phyloP scores from a whole-genome alignment of 2,797 vertebrate species.

The Falco columbarius region DNA sequence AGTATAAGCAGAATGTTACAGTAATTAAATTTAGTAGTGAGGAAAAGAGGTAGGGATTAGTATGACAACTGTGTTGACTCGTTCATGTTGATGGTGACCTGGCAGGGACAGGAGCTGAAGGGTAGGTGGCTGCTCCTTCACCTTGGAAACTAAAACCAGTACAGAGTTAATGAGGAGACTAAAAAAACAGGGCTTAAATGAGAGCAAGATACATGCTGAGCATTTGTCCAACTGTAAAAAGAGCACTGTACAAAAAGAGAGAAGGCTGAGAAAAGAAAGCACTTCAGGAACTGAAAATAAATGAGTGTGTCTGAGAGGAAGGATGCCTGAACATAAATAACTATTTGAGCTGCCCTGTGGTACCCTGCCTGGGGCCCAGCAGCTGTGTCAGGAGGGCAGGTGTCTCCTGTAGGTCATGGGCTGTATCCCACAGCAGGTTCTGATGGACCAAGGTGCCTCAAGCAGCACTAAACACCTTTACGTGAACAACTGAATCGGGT shows the following conservation, averaged over 20 bases:
- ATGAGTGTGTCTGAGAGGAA: not conserved
- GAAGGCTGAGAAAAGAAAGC: not conserved
- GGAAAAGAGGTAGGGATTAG: not conserved
- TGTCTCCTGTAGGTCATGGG: not conserved
- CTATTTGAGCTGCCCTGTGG: not conserved
- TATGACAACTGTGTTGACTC: rapidly evolving
- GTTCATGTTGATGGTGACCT: not conserved
- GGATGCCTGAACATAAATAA: not conserved
- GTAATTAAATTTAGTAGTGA: rapidly evolving
- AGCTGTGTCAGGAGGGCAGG: not conserved
- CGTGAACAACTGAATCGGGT: not conserved
- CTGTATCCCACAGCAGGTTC: not conserved
- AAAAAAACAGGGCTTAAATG: not conserved
- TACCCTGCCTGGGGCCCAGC: not conserved
- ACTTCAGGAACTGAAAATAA: not conserved
- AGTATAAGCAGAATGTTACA: not conserved
- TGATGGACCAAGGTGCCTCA: not conserved
- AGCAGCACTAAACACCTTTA: not conserved
- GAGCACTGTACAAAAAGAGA: not conserved
- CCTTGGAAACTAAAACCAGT: not conserved
- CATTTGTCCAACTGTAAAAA: not conserved
- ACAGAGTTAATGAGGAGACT: not conserved
- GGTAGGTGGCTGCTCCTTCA: not conserved
- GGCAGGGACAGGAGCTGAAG: not conserved
- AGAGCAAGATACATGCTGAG: not conserved